Evolutionary conservation across 2,113 vertebrate genomes (phyloP).

Genomic region (Chlorodrepanis virens): DNA sequence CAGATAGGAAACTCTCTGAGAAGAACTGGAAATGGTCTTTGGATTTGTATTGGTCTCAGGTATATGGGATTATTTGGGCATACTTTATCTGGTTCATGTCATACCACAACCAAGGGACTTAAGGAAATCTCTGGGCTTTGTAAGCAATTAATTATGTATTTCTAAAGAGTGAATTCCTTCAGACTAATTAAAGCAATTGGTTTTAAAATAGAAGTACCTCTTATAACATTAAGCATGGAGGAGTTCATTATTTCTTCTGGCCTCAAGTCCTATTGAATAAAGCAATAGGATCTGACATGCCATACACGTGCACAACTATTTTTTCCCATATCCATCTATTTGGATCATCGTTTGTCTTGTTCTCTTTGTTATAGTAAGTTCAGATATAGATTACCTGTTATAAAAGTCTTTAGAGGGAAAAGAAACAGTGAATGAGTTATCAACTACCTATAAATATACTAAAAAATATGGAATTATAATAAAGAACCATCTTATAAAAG

Average conservation of each 20-base stretch:
- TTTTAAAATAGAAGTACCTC: neutral
- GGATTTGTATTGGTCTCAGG: neutral
- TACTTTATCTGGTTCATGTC: neutral
- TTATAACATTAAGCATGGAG: neutral
- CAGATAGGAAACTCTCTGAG: neutral
- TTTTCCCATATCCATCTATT: neutral
- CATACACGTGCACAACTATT: neutral
- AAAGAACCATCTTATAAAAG: neutral
- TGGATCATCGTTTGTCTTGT: neutral
- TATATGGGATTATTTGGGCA: neutral
- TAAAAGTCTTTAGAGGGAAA: neutral
- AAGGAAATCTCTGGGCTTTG: neutral
- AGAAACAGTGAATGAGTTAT: neutral
- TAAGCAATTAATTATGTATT: neutral
- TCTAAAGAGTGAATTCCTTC: neutral
- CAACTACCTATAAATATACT: neutral
- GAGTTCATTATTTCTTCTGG: neutral
- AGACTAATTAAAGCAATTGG: neutral
- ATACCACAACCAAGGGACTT: neutral
- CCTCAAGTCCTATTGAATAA: neutral
- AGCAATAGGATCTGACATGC: neutral
- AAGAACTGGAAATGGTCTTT: neutral
- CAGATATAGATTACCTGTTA: neutral
- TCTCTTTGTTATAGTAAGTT: neutral
- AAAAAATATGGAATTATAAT: neutral